Evolutionary conservation across 1,140 invertebrate genomes (phyloP), one percentile per base, ranked within the genome.

Genomic region (Mesaphorura yosii): DNA sequence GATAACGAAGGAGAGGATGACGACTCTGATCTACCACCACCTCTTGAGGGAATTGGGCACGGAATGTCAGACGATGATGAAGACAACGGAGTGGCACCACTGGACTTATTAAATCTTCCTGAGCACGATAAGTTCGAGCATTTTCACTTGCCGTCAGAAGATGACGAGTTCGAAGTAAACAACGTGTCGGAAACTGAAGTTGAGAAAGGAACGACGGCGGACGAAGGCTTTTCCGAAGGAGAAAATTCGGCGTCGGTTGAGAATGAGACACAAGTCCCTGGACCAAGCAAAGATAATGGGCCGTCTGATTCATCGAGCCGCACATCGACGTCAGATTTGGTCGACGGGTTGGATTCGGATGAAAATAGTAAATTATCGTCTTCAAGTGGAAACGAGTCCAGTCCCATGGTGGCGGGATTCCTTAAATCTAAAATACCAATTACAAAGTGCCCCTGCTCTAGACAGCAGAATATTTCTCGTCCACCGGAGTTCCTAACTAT

Each of bases 401-500:
- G n/a, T n/a, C n/a, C n/a, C n/a, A n/a, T n/a, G n/a, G n/a, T n/a
- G n/a, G n/a, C n/a, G n/a, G n/a, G n/a, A n/a, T n/a, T n/a, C 81
- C 82, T 20, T 80, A 92, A 0, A 88, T 87, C 66, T 91, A 84
- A 1, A 84, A 87, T 67, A 88, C 90, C 29, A 86, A 82, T 2
- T 95, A 95, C 69, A 86, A 94, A 66, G 82, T 95, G 66, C 74
- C 53, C 56, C 3, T 58, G 60, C 28, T 47, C 49, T 37, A 37
- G 60, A 29, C 56, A 57, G 27, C 57, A 58, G 44, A 46, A 95
- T 1, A 83, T 98, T 14, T 86, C 83, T 51, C 79, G 78, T 64
- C 89, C 91, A 26, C 95, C 95, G 2, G 82, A 89, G 3, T 81
- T 97, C 52, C 75, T 98, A 0, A 97, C 96, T 27, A 70, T 98